Conservation (phyloP, 2,888 invertebrate species). For the Amorpha juglandis region DNA sequence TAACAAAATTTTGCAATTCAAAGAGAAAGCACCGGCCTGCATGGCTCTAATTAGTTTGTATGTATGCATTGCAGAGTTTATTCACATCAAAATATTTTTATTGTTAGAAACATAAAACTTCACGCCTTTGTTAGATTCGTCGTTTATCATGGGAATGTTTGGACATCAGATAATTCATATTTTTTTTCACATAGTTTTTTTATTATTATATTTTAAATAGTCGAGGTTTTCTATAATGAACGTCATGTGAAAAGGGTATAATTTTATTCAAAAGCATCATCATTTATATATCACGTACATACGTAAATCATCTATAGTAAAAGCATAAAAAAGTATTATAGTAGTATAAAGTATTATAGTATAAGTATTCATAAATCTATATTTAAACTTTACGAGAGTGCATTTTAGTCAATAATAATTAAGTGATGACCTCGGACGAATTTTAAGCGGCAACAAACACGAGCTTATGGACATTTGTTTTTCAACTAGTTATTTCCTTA, state of each 20-base stretch:
- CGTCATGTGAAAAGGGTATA: neutral
- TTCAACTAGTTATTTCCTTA: neutral
- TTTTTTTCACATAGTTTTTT: neutral
- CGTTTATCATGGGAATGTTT: neutral
- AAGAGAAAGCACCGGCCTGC: conserved; percentile 39
- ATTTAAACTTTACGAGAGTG: neutral
- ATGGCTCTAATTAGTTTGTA: neutral
- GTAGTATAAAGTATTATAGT: too few relatives aligned
- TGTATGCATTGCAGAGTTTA: conserved; percentile 8
- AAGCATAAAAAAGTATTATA: neutral
- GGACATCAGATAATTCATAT: neutral
- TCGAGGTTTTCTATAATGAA: neutral
- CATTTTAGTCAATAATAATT: neutral
- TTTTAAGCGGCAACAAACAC: conserved; percentile 6
- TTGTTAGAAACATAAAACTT: neutral
- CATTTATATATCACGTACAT: too few relatives aligned
- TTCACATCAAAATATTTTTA: conserved; percentile 7
- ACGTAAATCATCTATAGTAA: neutral
- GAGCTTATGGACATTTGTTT: neutral
- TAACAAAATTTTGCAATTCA: conserved; percentile 30
- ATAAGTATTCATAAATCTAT: neutral
- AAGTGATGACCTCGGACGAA: conserved; percentile 9
- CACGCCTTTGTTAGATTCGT: neutral
- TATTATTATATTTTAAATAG: neutral
- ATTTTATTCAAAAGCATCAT: too few relatives aligned